These are phyloP conservation scores for Archegozetes longisetosus DNA, from an alignment of 1,140 invertebrate genomes.

Conservation along the genomic window DNA sequence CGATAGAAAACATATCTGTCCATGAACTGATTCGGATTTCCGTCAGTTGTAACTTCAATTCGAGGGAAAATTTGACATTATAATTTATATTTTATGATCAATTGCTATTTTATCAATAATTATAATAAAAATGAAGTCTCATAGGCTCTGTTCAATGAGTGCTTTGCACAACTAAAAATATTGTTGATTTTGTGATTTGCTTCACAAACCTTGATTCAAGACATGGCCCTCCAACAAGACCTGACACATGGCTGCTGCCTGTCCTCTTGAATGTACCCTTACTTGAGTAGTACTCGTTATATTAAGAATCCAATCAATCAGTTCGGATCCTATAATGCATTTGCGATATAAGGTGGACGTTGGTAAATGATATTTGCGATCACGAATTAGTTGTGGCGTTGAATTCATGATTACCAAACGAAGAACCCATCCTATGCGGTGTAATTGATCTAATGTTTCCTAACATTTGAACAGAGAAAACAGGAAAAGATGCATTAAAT, in stretches of 20 bases:
- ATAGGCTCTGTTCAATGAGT: too few species aligned
- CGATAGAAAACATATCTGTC: slow-evolving; percentile 69
- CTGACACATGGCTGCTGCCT: slow-evolving; percentile 67
- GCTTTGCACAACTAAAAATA: too few species aligned
- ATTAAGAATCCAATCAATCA: slow-evolving; percentile 58
- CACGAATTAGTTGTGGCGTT: slow-evolving; percentile 43
- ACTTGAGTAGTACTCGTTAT: slow-evolving; percentile 22
- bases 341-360: slow-evolving; percentile 16
- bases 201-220: slow-evolving; percentile 8
- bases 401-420: slow-evolving; percentile 47
- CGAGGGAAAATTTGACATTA: too few species aligned
- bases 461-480: slow-evolving; percentile 13
- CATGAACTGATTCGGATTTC: slow-evolving; percentile 53
- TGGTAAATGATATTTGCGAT: slow-evolving; percentile 35
- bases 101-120: too few species aligned
- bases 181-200: too few species aligned
- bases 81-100: too few species aligned
- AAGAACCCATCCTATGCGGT: slow-evolving; percentile 48
- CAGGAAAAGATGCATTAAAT: background rate
- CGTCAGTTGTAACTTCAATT: background rate
- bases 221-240: slow-evolving; percentile 26
- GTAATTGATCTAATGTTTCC: slow-evolving; percentile 43
- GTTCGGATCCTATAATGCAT: slow-evolving; percentile 45
- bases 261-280: slow-evolving; percentile 41
- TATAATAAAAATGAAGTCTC: too few species aligned